A percentile compares a stretch with the other conserved stretches of the same genome.
Evolutionary conservation across 35 echinoderm and acorn worm genomes (phyloP).

Genomic region (Hemicentrotus pulcherrimus): DNA sequence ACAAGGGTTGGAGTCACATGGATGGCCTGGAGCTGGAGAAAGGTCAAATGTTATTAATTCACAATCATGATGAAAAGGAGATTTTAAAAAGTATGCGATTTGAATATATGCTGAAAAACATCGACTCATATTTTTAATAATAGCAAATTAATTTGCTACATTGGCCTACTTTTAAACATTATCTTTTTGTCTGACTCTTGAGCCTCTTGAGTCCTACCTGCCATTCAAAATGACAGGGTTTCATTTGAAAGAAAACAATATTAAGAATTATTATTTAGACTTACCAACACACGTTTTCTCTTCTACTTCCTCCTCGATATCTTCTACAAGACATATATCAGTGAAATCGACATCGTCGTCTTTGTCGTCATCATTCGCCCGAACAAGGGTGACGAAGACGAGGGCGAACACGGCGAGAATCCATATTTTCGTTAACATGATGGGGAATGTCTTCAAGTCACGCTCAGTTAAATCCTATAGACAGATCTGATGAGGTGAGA

Average conservation of each 20-base stretch:
- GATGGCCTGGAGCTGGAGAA: slow-evolving; percentile 16
- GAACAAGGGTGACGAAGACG: not conserved
- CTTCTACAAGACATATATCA: not conserved
- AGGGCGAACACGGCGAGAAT: not conserved
- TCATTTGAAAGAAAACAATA: no score
- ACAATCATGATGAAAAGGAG: not conserved
- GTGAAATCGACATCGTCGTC: not conserved
- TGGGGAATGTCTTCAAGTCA: not conserved
- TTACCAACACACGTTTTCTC: slow-evolving; percentile 5
- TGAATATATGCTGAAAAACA: no score
- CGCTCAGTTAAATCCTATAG: no score
- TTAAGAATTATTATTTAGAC: not conserved
- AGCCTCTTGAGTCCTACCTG: no score
- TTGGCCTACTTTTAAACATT: no score
- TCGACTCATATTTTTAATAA: no score
- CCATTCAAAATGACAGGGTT: no score
- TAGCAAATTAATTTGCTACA: no score
- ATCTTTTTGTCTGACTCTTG: no score
- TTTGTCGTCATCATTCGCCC: not conserved
- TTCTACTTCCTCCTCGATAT: not conserved
- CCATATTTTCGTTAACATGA: not conserved
- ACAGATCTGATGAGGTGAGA: no score
- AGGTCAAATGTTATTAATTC: not conserved
- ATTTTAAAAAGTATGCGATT: no score
- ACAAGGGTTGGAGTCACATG: slow-evolving; percentile 40